phyloP scores from a whole-genome alignment of 2,113 vertebrate species.

The Campylomormyrus tamandua region DNA sequence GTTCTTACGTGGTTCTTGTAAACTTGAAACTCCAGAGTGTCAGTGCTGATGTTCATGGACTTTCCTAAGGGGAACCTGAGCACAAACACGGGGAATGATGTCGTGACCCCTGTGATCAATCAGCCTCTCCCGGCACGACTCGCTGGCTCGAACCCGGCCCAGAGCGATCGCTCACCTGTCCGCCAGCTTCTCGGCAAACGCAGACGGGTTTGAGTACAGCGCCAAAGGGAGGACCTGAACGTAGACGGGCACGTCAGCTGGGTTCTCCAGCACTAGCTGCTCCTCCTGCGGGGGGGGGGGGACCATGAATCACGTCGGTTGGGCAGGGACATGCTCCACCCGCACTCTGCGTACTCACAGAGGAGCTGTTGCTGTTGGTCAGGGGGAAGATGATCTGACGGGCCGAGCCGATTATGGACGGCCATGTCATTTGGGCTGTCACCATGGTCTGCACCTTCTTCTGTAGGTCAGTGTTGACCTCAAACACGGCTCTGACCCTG shows the following conservation, averaged over 20 bases:
- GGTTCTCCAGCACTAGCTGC: slow-evolving; percentile 86
- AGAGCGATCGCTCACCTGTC: slow-evolving; percentile 66
- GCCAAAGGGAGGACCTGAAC: slow-evolving; percentile 84
- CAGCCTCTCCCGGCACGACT: background rate
- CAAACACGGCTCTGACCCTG: slow-evolving; percentile 79
- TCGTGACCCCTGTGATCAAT: background rate
- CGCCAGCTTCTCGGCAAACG: slow-evolving; percentile 74
- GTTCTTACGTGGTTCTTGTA: slow-evolving; percentile 82
- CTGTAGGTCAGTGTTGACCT: slow-evolving; percentile 95
- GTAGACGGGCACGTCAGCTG: slow-evolving; percentile 79
- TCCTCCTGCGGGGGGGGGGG: slow-evolving; percentile 67
- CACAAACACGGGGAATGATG: background rate
- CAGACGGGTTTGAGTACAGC: slow-evolving; percentile 77
- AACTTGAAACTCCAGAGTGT: slow-evolving; percentile 87
- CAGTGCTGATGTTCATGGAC: slow-evolving; percentile 69
- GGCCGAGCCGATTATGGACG: slow-evolving; percentile 75
- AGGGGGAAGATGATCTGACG: slow-evolving; percentile 78
- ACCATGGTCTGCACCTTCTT: slow-evolving; percentile 82
- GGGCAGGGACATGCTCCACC: background rate
- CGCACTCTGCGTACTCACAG: slow-evolving; percentile 67
- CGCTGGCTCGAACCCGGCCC: background rate
- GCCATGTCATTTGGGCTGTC: slow-evolving; percentile 84
- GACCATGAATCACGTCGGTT: background rate
- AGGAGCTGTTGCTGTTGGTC: slow-evolving; percentile 89
- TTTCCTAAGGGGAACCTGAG: slow-evolving; percentile 81